phyloP scores from a whole-genome alignment of 1,140 invertebrate species.

The Coptotermes formosanus region DNA sequence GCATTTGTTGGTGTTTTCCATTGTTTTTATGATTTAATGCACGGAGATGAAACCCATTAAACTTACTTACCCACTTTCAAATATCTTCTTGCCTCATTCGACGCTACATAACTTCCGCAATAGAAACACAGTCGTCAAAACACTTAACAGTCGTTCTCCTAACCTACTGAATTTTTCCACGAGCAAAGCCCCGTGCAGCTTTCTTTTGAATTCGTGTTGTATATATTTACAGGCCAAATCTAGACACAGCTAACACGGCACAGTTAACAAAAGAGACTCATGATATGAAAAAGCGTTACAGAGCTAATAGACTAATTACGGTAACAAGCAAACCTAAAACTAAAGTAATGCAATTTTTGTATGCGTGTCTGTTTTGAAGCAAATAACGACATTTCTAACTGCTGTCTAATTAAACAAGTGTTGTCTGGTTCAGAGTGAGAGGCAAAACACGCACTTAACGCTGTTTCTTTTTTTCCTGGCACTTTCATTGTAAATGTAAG shows the following conservation, averaged over 20 bases:
- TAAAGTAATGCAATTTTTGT: not conserved
- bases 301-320: not conserved
- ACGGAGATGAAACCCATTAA: no score
- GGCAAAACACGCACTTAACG: not conserved
- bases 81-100: no score
- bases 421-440: constrained; percentile 14
- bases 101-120: no score
- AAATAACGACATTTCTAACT: not conserved
- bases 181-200: no score
- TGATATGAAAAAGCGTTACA: constrained; percentile 7
- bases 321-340: not conserved
- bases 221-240: not conserved
- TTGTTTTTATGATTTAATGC: no score
- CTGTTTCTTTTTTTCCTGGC: not conserved
- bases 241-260: not conserved
- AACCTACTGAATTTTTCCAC: no score
- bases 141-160: no score
- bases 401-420: constrained; percentile 11
- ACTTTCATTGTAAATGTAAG: not conserved
- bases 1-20: no score
- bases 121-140: no score
- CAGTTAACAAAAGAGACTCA: not conserved
- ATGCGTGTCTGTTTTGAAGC: not conserved
- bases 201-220: not conserved
- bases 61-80: no score